Conservation (phyloP, 2,888 invertebrate species). For the Papilio elwesi region DNA sequence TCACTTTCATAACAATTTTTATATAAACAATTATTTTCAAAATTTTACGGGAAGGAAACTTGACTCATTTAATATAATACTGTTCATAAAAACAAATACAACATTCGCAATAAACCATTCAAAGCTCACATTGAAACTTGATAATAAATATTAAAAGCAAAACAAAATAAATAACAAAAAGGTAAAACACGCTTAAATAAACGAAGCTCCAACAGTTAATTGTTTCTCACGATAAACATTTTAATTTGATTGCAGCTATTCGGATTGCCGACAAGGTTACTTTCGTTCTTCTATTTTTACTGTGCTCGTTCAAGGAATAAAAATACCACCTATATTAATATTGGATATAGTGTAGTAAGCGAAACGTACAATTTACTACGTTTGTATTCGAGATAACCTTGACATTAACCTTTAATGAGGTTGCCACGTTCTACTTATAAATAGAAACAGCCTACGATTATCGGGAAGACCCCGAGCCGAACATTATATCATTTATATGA, state of each 20-base stretch:
- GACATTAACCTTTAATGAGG: slow-evolving; percentile 29
- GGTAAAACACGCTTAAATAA: neutral
- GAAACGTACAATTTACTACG: neutral
- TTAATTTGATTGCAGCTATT: slow-evolving; percentile 9
- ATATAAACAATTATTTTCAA: no score
- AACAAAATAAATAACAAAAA: neutral
- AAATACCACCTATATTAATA: neutral
- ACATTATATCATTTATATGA: no score
- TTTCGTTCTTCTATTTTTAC: slow-evolving; percentile 7
- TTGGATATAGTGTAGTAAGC: neutral
- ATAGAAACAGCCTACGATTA: neutral
- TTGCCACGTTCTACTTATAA: neutral
- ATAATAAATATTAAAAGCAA: slow-evolving; percentile 3
- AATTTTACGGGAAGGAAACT: no score
- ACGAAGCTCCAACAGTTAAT: neutral
- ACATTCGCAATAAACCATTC: neutral
- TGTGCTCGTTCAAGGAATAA: neutral
- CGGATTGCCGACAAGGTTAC: neutral
- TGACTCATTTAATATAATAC: neutral
- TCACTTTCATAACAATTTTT: no score
- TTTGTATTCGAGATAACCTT: slow-evolving; percentile 45
- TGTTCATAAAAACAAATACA: neutral
- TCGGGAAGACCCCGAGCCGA: no score
- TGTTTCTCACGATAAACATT: slow-evolving; percentile 6
- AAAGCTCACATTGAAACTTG: neutral